Evolutionary conservation across 1,140 invertebrate species (phyloP), one percentile per base, ranked within the genome.

Genomic region (Geopemphigus sp.): DNA sequence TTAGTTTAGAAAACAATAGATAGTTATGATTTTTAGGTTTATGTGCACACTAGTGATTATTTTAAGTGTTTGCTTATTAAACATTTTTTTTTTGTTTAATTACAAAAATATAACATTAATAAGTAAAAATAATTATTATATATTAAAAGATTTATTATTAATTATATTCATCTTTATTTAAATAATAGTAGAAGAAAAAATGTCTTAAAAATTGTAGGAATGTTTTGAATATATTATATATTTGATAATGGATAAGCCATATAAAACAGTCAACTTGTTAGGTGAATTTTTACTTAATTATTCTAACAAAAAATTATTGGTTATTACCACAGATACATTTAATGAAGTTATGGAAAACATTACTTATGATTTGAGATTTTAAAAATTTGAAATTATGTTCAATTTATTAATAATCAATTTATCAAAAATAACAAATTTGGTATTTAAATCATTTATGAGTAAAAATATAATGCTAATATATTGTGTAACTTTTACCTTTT

Each of bases 81-180:
- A 70, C 47, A 70, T 17, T 6, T 53, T 17, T 6, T 53, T 54
- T 72, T 72, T 72, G 45, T 72, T 72, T 54, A n/a, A 17, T 53
- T 53, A 54, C 24, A 72, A 72, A 53, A 72, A 72, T 72, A 72
- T 72, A 70, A n/a, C 14, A 50, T 50, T 50, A 68, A 68, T 68
- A 68, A 68, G 66, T 50, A 54, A 72, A 68, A 72, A 53, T 72
- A 53, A 72, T 50, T 47, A 47, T 24, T 50, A 24, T 47, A 24
- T 54, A 29, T 72, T 53, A 72, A 53, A 68, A 66, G 39, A 47
- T 47, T 66, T 22, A 50, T 50, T 50, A 68, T 47, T 66, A 66
- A 66, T 47, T 68, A 6, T 47, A 68, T 47, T 68, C 14, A 22
- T 22, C 14, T 68, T 68, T 68, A 14, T 47, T 68, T 47, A 45